Conservation (phyloP, 2,888 invertebrate species). For the Acanthosepion lycidas region DNA sequence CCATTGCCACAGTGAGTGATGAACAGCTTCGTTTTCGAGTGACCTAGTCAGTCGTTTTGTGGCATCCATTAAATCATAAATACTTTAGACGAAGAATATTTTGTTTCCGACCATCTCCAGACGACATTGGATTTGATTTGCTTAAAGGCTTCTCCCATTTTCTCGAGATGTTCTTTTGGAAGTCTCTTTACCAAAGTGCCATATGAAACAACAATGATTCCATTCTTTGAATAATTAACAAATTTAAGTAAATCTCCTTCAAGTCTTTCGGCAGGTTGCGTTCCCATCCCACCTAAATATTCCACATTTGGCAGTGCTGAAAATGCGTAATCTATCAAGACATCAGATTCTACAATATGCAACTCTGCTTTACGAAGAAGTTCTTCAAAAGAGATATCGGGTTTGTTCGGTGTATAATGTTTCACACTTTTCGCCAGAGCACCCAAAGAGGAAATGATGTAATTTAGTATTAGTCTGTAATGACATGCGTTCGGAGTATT, state of each 20-base stretch:
- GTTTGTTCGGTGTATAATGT: constrained; percentile 49
- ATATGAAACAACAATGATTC: constrained; percentile 53
- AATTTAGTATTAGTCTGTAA: not conserved
- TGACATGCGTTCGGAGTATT: not conserved
- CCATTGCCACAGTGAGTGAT: constrained; percentile 62
- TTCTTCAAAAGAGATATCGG: constrained; percentile 43
- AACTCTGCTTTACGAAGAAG: constrained; percentile 52
- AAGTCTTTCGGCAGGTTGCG: constrained; percentile 50
- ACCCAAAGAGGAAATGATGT: not conserved
- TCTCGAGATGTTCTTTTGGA: constrained; percentile 49
- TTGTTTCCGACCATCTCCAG: not conserved
- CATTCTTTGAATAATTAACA: constrained; percentile 50
- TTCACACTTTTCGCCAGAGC: not conserved
- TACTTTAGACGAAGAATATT: constrained; percentile 49
- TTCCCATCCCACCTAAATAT: constrained; percentile 51
- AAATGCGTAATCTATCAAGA: constrained; percentile 50
- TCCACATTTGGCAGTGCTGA: constrained; percentile 52
- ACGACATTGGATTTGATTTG: constrained; percentile 36
- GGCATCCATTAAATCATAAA: constrained; percentile 57
- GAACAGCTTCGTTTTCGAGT: constrained; percentile 56
- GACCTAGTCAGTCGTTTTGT: constrained; percentile 59
- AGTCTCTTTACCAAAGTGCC: constrained; percentile 50
- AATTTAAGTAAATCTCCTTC: constrained; percentile 49
- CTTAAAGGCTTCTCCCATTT: constrained; percentile 51
- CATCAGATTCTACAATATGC: constrained; percentile 50